These are phyloP conservation scores for Prunella strophiata DNA, from an alignment of 2,797 vertebrate species.

Conservation along the genomic window DNA sequence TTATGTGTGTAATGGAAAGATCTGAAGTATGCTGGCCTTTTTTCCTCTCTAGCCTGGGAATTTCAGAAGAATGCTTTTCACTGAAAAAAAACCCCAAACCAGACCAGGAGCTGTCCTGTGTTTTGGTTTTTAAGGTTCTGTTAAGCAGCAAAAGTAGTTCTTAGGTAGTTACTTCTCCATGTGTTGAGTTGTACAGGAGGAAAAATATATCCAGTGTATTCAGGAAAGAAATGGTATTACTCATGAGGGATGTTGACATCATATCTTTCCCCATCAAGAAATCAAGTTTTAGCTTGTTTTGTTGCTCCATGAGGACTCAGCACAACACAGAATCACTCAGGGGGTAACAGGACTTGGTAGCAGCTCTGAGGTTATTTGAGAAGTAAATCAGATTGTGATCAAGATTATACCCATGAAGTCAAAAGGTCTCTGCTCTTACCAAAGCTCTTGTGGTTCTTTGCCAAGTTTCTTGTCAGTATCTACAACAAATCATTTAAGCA, in stretches of 20 bases:
- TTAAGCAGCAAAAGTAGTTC: neutral
- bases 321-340: neutral
- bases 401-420: neutral
- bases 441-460: neutral
- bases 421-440: neutral
- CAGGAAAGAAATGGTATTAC: neutral
- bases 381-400: neutral
- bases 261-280: neutral
- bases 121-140: constrained; percentile 7
- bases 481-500: neutral
- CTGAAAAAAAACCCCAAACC: neutral
- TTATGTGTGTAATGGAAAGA: constrained; percentile 76
- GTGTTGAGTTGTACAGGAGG: constrained; percentile 14
- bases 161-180: constrained; percentile 17
- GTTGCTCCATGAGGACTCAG: neutral
- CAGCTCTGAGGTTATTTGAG: neutral
- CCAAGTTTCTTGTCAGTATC: neutral
- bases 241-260: constrained; percentile 25
- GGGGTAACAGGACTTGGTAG: neutral
- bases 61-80: constrained; percentile 60
- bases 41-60: constrained; percentile 66
- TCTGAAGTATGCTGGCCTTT: constrained; percentile 65
- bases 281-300: constrained; percentile 36
- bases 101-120: neutral
- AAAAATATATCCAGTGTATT: constrained; percentile 22